phyloP scores from a whole-genome alignment of 2,888 invertebrate genomes.

The Ophioninae sp. region DNA sequence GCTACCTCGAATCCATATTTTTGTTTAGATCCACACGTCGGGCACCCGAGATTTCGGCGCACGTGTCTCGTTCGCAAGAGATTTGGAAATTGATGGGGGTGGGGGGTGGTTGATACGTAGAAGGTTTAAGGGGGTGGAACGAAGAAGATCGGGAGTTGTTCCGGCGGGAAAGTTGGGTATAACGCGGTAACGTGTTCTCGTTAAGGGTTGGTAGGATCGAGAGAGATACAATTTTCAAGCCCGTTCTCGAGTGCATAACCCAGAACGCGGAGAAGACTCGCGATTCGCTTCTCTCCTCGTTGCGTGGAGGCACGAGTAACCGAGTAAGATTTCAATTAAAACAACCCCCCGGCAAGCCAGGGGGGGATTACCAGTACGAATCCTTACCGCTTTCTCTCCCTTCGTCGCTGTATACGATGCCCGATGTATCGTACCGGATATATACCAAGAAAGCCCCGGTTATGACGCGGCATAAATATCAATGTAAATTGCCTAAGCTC shows the following conservation, averaged over 20 bases:
- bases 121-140: constrained; percentile 30
- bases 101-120: background rate
- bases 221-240: constrained; percentile 47
- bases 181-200: constrained; percentile 68
- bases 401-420: constrained; percentile 37
- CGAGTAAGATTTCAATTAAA: constrained; percentile 81
- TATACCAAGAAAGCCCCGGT: constrained; percentile 74
- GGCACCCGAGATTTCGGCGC: constrained; percentile 15
- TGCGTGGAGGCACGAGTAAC: constrained; percentile 63
- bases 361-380: constrained; percentile 80
- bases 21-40: background rate
- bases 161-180: constrained; percentile 63
- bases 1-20: background rate
- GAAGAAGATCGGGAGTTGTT: constrained; percentile 52
- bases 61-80: constrained; percentile 45
- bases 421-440: constrained; percentile 63
- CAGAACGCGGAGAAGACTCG: constrained; percentile 55
- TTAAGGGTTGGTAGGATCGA: constrained; percentile 54
- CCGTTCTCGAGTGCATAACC: constrained; percentile 60
- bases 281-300: constrained; percentile 60
- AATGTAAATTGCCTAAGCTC: constrained; percentile 79
- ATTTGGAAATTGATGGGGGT: constrained; percentile 27
- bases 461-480: constrained; percentile 81
- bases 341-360: constrained; percentile 77
- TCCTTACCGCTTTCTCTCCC: constrained; percentile 71